A percentile compares a stretch with the other conserved stretches of the same genome.
These are phyloP conservation scores for Dasypus novemcinctus DNA, from an alignment of 2,113 vertebrate genomes.

Conservation along the genomic window DNA sequence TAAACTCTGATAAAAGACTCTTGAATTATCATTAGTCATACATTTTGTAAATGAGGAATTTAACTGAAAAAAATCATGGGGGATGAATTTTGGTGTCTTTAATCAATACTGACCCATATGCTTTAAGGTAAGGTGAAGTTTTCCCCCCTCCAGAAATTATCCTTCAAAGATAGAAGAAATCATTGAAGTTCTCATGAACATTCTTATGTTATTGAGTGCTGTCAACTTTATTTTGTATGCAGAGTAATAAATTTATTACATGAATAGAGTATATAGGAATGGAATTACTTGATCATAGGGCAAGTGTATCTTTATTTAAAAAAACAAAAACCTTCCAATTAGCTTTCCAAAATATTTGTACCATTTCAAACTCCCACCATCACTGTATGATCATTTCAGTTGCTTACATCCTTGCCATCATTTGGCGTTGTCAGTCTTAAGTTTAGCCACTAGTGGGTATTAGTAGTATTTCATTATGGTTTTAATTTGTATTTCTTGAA, in stretches of 20 bases:
- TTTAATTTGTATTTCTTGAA: not conserved
- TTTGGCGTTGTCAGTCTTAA: no score
- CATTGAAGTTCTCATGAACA: not conserved
- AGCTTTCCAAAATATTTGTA: not conserved
- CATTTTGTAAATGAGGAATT: not conserved
- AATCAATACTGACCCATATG: not conserved
- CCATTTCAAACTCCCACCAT: no score
- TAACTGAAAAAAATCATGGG: not conserved
- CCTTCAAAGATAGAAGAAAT: not conserved
- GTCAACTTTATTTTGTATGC: not conserved
- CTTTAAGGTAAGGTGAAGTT: not conserved
- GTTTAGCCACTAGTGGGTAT: no score
- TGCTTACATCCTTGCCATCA: no score
- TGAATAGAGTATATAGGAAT: not conserved
- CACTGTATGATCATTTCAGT: no score
- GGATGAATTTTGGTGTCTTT: not conserved
- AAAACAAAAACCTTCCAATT: not conserved
- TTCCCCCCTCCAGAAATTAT: not conserved
- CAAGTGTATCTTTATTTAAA: no score
- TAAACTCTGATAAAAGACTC: not conserved
- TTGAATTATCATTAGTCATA: not conserved
- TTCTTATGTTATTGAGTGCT: not conserved
- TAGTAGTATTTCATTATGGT: no score
- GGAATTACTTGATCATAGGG: not conserved
- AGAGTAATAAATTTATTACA: not conserved